Evolutionary conservation across 2,113 vertebrate species (phyloP).

Genomic region (Carassius gibelio): DNA sequence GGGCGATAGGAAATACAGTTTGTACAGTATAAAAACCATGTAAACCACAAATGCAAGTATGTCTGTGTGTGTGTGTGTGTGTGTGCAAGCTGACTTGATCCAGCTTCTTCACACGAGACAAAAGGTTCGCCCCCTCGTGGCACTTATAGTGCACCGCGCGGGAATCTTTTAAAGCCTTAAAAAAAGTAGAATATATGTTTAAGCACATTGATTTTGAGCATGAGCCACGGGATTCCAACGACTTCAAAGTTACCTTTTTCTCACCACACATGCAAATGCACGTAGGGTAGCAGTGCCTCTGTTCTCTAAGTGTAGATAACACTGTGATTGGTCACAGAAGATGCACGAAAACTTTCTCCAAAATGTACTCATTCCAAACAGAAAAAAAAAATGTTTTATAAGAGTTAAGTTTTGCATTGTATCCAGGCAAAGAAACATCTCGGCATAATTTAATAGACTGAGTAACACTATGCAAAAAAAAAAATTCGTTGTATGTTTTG

Average conservation of each 20-base stretch:
- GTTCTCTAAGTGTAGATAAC: background rate
- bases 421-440: background rate
- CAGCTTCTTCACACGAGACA: background rate
- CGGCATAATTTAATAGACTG: background rate
- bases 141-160: conserved; percentile 12
- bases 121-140: conserved; percentile 72
- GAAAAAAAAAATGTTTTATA: background rate
- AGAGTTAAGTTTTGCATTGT: background rate
- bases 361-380: background rate
- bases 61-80: background rate
- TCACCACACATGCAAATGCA: background rate
- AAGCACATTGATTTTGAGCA: background rate
- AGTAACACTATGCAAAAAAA: background rate
- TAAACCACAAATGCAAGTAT: too few relatives aligned
- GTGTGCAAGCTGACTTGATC: conserved; percentile 6
- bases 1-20: too few relatives aligned
- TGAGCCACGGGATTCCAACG: background rate
- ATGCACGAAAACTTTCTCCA: background rate
- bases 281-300: background rate
- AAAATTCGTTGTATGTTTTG: background rate
- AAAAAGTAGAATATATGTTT: background rate
- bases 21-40: too few relatives aligned
- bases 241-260: background rate
- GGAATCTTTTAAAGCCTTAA: background rate
- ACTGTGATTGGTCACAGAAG: background rate